These are phyloP conservation scores for Elymnias hypermnestra DNA, from an alignment of 1,140 invertebrate species.

Conservation along the genomic window DNA sequence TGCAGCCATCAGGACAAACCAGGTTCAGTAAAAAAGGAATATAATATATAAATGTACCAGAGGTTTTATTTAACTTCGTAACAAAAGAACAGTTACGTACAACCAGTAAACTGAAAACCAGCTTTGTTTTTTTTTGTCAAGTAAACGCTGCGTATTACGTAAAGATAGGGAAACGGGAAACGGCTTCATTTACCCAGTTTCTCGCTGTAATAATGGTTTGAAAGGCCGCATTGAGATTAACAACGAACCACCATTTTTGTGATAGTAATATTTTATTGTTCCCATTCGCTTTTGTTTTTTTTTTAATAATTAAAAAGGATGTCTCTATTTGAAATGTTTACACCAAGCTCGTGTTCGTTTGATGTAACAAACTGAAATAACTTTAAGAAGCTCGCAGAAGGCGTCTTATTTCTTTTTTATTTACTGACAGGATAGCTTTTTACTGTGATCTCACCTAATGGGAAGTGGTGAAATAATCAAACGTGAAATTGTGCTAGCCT, in stretches of 20 bases:
- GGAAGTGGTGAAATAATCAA: too few species aligned
- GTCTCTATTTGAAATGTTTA: background rate
- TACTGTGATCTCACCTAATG: too few species aligned
- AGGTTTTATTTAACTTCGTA: background rate
- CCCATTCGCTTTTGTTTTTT: slow-evolving; percentile 6
- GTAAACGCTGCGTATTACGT: slow-evolving; percentile 7
- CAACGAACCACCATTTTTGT: slow-evolving; percentile 7
- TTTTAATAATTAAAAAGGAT: background rate
- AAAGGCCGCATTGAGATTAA: slow-evolving; percentile 12
- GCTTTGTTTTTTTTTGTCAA: slow-evolving; percentile 6
- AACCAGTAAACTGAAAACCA: background rate
- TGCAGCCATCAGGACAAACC: too few species aligned
- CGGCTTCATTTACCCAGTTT: slow-evolving; percentile 11
- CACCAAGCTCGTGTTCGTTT: too few species aligned
- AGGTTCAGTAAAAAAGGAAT: too few species aligned
- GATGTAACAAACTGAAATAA: too few species aligned
- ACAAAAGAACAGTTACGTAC: background rate
- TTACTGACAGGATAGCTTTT: too few species aligned
- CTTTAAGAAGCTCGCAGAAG: too few species aligned
- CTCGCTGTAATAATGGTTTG: slow-evolving; percentile 10
- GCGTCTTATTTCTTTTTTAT: too few species aligned
- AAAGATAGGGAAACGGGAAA: slow-evolving; percentile 8
- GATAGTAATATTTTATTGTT: slow-evolving; percentile 9
- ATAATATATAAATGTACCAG: background rate
- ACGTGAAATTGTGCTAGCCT: too few species aligned